A percentile compares a stretch with the other conserved stretches of the same genome.
Conservation (phyloP, 2,113 vertebrate species). For the Chitala chitala region DNA sequence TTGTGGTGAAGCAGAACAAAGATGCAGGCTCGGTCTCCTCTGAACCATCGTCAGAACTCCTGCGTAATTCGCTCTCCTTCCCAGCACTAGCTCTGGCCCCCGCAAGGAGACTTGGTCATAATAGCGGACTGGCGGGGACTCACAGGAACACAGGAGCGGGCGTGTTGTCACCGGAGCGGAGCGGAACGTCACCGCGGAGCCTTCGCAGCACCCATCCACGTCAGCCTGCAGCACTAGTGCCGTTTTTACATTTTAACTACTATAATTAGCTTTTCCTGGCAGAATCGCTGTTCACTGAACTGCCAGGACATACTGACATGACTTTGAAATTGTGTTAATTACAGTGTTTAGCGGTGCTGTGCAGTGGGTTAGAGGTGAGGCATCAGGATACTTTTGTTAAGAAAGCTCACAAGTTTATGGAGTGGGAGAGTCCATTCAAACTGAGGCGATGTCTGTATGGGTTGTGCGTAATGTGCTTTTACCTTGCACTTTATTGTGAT, state of each 20-base stretch:
- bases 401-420: neutral
- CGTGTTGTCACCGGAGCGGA: no score
- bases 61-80: slow-evolving; percentile 41
- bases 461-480: no score
- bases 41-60: slow-evolving; percentile 41
- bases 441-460: no score
- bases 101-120: neutral
- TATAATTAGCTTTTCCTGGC: neutral
- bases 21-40: slow-evolving; percentile 39
- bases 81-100: slow-evolving; percentile 40
- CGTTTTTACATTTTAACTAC: neutral
- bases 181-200: no score
- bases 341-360: neutral
- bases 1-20: slow-evolving; percentile 39
- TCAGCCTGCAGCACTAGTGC: neutral
- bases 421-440: no score
- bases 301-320: neutral
- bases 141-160: neutral
- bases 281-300: neutral
- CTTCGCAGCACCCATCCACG: neutral
- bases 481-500: no score
- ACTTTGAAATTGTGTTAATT: neutral
- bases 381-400: neutral
- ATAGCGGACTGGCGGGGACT: slow-evolving; percentile 18
- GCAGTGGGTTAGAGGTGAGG: neutral